phyloP scores from a whole-genome alignment of 2,113 vertebrate genomes.

The Amphiprion percula region DNA sequence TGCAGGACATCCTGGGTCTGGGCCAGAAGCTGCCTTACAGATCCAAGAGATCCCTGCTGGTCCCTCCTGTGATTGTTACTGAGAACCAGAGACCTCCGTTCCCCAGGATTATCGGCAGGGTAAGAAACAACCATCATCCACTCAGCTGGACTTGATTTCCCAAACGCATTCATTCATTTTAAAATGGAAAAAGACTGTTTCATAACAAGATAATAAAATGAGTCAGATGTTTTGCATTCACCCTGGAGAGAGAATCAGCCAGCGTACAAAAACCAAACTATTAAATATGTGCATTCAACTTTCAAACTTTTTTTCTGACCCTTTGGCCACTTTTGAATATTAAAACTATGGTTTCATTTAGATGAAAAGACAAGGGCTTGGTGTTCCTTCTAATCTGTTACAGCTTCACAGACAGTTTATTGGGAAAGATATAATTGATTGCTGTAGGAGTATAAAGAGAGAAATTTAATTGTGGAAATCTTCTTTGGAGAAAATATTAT shows the following conservation, averaged over 20 bases:
- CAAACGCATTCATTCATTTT: background rate
- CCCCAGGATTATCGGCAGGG: slow-evolving; percentile 91
- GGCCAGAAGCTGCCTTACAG: slow-evolving; percentile 85
- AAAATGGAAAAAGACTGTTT: background rate
- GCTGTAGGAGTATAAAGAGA: too few species aligned
- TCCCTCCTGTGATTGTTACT: slow-evolving; percentile 90
- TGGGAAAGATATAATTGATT: too few species aligned
- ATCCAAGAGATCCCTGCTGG: slow-evolving; percentile 92
- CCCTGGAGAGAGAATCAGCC: background rate
- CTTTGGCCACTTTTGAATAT: background rate
- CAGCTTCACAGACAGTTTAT: too few species aligned
- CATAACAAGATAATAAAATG: background rate
- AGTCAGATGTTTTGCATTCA: background rate
- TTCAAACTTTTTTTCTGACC: background rate
- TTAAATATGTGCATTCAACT: slow-evolving; percentile 19
- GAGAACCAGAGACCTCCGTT: slow-evolving; percentile 95
- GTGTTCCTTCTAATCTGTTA: too few species aligned
- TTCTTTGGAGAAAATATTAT: too few species aligned
- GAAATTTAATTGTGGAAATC: too few species aligned
- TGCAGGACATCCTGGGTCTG: slow-evolving; percentile 89
- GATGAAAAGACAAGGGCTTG: background rate
- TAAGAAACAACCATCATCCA: slow-evolving; percentile 75
- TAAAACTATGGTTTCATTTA: background rate
- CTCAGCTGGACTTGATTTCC: background rate
- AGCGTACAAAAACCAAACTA: background rate